Evolutionary conservation across 2,888 invertebrate species (phyloP), one percentile per base, ranked within the genome.

Genomic region (Cyclophora punctaria): DNA sequence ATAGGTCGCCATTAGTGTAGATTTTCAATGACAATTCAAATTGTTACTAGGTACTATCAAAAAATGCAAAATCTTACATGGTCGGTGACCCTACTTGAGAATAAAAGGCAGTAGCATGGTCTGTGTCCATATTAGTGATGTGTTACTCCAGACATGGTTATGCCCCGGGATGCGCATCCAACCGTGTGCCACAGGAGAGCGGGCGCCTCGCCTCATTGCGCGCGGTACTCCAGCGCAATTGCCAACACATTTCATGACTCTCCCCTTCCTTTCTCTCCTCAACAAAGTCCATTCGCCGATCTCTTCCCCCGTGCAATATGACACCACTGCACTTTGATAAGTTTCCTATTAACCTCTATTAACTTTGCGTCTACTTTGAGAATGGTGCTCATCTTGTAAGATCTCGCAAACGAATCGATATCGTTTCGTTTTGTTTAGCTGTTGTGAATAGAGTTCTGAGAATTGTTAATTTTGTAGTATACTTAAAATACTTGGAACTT

Each of bases 151-250:
- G 52, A 51, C 52, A 47, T 33, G 47, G 37, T 48, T 54, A 49
- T 57, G 56, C 67, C 59, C 64, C 63, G 64, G 66, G 65, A 68
- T 69, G 76, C 62, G 74, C 80, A 80, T 54, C 76, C 71, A 67
- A 78, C 74, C 83, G 75, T 77, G 75, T 77, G 68, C 67, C 55
- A 58, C 53, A 46, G 63, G 69, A 66, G 67, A 73, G 73, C 79
- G 79, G 75, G 75, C 69, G 70, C 69, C 69, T 66, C 79, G 78
- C 81, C 58, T 76, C 79, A 82, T 79, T 78, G 83, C 78, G 54
- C 70, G 59, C 59, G 56, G 63, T 69, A 50, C 55, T 50, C 57
- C 52, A 52, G 48, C 51, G 56, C 54, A 52, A 59, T 59, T 65
- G 57, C 55, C 63, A 59, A 69, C 69, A 63, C 63, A 70, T 70